Conservation (phyloP, 2,888 invertebrate genomes). For the Penaeus monodon region DNA sequence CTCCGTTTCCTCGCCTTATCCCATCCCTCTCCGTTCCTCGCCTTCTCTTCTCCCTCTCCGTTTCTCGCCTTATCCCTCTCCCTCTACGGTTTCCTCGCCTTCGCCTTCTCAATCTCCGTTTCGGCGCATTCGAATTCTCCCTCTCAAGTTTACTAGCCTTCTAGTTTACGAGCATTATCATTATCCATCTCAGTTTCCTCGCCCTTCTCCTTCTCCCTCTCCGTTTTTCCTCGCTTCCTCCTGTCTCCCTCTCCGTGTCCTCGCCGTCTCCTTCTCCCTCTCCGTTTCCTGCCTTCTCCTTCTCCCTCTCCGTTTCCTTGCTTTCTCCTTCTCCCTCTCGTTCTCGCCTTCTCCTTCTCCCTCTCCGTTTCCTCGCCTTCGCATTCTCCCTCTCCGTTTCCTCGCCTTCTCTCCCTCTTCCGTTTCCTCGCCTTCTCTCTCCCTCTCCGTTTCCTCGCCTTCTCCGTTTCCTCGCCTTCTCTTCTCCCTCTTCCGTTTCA, state of each 20-base stretch:
- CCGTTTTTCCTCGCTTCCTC: too few relatives aligned
- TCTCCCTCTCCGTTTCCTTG: too few relatives aligned
- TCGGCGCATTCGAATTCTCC: not conserved
- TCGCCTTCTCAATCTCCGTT: too few relatives aligned
- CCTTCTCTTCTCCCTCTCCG: not conserved
- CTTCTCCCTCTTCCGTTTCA: not conserved
- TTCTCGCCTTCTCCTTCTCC: not conserved
- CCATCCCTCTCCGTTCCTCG: not conserved
- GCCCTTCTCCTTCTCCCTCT: too few relatives aligned
- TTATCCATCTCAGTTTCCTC: too few relatives aligned
- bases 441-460: not conserved
- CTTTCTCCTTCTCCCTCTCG: too few relatives aligned
- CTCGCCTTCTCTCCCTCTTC: not conserved
- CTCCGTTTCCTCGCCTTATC: not conserved
- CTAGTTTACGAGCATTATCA: not conserved
- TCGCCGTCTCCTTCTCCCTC: too few relatives aligned
- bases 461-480: too few relatives aligned
- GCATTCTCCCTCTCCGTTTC: too few relatives aligned
- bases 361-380: not conserved
- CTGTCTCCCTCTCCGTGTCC: not conserved
- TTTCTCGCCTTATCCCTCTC: too few relatives aligned
- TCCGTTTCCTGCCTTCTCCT: too few relatives aligned
- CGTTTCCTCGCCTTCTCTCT: fast-evolving
- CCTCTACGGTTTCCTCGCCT: too few relatives aligned
- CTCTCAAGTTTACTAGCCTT: slow-evolving; percentile 1